Evolutionary conservation across 2,113 vertebrate genomes (phyloP).

Genomic region (Ctenodactylus gundi): DNA sequence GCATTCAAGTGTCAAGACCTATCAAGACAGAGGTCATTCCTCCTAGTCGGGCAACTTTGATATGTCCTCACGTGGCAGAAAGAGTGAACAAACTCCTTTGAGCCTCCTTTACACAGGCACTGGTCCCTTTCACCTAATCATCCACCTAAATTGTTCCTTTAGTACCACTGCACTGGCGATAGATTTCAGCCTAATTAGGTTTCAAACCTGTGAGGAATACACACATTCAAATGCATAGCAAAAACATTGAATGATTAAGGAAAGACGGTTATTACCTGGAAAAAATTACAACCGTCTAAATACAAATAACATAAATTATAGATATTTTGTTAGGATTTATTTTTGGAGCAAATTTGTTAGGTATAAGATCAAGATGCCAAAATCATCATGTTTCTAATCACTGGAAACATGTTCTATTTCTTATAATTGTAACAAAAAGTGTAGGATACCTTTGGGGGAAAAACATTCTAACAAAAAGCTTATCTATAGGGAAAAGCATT

Average conservation of each 20-base stretch:
- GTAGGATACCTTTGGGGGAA: not conserved
- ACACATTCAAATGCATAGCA: not conserved
- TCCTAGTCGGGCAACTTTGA: not conserved
- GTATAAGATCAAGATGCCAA: not conserved
- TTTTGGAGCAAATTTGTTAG: not conserved
- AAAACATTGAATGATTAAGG: not conserved
- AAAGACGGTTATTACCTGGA: not conserved
- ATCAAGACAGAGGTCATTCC: not conserved
- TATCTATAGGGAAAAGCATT: not conserved
- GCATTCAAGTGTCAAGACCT: not conserved
- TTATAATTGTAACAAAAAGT: not conserved
- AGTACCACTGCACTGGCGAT: not conserved
- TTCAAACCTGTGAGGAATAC: not conserved
- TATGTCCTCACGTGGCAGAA: not conserved
- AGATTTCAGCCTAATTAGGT: not conserved
- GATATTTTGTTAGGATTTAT: not conserved
- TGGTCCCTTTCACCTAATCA: not conserved
- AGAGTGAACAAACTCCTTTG: too few species aligned
- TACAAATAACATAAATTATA: not conserved
- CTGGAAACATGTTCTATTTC: not conserved
- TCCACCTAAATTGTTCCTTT: not conserved
- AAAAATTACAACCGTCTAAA: not conserved
- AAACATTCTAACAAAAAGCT: not conserved
- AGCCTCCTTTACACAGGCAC: not conserved
- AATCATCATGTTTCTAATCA: not conserved